Conservation (phyloP, 2,113 vertebrate genomes). For the Ascaphus truei region DNA sequence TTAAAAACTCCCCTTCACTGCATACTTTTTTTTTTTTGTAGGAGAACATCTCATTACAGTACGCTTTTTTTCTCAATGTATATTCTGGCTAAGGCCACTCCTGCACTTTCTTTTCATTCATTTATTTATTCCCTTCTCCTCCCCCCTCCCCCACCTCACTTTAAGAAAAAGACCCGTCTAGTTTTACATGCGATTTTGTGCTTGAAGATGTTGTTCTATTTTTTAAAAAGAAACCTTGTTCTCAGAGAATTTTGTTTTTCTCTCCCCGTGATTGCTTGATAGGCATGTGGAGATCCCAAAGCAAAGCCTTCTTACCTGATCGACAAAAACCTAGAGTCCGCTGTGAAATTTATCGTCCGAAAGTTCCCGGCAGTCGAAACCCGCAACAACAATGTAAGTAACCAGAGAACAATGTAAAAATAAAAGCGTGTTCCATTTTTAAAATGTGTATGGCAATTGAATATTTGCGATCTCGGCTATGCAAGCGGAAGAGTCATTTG, state of each 20-base stretch:
- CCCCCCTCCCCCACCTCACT: conserved; percentile 59
- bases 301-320: conserved; percentile 97
- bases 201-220: conserved; percentile 28
- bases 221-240: too few species aligned
- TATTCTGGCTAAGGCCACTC: conserved; percentile 75
- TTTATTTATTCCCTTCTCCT: conserved; percentile 21
- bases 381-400: conserved; percentile 95
- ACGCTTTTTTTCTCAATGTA: conserved; percentile 57
- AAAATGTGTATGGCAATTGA: not conserved
- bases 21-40: conserved; percentile 70
- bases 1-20: conserved; percentile 69
- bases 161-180: conserved; percentile 54
- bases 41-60: conserved; percentile 72
- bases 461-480: too few species aligned
- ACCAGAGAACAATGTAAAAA: too few species aligned
- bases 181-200: conserved; percentile 58
- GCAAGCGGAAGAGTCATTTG: too few species aligned
- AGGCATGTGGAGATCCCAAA: conserved; percentile 97
- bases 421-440: not conserved
- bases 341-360: conserved; percentile 97
- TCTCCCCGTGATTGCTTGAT: conserved; percentile 47
- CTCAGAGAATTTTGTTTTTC: conserved; percentile 48
- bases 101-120: conserved; percentile 76
- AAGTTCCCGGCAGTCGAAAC: conserved; percentile 97
- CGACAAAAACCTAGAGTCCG: conserved; percentile 96